phyloP scores from a whole-genome alignment of 2,113 vertebrate species.

The Phyllostomus hastatus region DNA sequence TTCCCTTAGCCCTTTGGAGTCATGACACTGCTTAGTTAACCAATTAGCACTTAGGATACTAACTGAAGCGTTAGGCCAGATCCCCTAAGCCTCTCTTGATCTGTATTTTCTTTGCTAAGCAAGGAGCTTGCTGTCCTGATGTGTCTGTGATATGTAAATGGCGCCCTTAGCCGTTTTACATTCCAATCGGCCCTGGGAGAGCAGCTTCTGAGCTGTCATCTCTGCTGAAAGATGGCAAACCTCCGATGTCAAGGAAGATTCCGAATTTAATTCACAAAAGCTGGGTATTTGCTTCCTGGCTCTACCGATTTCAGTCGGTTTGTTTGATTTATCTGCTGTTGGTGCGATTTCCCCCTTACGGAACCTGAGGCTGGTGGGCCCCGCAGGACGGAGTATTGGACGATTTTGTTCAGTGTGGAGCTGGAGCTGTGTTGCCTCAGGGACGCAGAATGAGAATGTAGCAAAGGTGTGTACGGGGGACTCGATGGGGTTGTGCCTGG shows the following conservation, averaged over 20 bases:
- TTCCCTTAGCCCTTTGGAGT: constrained; percentile 48
- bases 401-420: background rate
- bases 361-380: constrained; percentile 47
- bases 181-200: constrained; percentile 22
- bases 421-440: background rate
- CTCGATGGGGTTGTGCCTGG: background rate
- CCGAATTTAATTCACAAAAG: constrained; percentile 60
- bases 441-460: background rate
- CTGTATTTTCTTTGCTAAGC: constrained; percentile 59
- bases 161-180: constrained; percentile 32
- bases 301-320: constrained; percentile 30
- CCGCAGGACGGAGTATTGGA: background rate
- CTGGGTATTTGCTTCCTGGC: constrained; percentile 44
- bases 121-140: constrained; percentile 41
- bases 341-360: background rate
- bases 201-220: constrained; percentile 60
- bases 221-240: constrained; percentile 65
- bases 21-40: constrained; percentile 33
- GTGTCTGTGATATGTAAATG: constrained; percentile 66
- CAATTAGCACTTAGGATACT: background rate
- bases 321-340: constrained; percentile 41
- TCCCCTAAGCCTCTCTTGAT: background rate
- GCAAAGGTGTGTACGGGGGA: background rate
- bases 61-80: background rate
- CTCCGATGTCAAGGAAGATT: constrained; percentile 66